Evolutionary conservation across 1,140 invertebrate genomes (phyloP).

Genomic region (Ceratitis capitata): DNA sequence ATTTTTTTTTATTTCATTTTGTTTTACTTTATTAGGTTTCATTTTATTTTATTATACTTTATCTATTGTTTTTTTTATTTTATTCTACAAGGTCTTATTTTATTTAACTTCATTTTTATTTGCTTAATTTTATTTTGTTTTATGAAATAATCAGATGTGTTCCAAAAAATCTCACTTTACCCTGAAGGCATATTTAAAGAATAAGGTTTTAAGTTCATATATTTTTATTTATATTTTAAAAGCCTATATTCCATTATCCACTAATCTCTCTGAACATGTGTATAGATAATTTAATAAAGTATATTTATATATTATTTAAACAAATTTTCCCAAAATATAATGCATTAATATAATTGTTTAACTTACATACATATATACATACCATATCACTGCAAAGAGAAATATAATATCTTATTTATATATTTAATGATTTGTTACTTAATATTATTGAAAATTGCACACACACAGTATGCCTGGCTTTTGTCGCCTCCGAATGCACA

Average conservation of each 20-base stretch:
- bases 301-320: not conserved
- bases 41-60: too few species aligned
- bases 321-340: not conserved
- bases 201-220: too few species aligned
- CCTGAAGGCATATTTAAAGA: too few species aligned
- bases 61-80: too few species aligned
- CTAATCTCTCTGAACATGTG: not conserved
- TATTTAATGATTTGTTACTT: not conserved
- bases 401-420: conserved; percentile 1
- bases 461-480: conserved; percentile 92
- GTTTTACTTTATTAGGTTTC: too few species aligned
- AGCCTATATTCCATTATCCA: not conserved
- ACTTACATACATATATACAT: not conserved
- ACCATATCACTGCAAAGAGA: not conserved
- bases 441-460: conserved; percentile 40
- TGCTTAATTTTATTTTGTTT: too few species aligned
- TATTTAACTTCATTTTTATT: too few species aligned
- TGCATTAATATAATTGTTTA: not conserved
- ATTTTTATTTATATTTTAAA: too few species aligned
- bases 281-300: not conserved
- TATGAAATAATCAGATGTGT: too few species aligned
- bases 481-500: conserved; percentile 96
- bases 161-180: too few species aligned
- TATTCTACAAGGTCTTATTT: too few species aligned
- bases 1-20: too few species aligned